phyloP scores from a whole-genome alignment of 2,888 invertebrate species.

The Ochlodes sylvanus region DNA sequence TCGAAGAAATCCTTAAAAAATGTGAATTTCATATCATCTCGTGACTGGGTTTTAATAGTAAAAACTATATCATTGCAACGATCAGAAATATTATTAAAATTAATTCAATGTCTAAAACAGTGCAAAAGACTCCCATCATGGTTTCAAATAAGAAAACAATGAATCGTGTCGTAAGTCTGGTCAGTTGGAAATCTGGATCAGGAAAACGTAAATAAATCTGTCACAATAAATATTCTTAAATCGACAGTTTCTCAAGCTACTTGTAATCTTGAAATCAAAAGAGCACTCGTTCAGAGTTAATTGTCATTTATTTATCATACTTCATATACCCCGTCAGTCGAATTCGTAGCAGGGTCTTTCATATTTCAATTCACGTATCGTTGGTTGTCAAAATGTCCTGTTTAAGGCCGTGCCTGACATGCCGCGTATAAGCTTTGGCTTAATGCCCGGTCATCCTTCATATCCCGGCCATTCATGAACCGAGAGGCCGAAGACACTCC shows the following conservation, averaged over 20 bases:
- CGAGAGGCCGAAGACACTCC: constrained; percentile 67
- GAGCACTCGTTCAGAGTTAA: constrained; percentile 38
- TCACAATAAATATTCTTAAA: constrained; percentile 22
- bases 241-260: constrained; percentile 21
- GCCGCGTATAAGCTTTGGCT: constrained; percentile 58
- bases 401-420: constrained; percentile 62
- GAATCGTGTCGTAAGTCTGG: not conserved
- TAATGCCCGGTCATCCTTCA: constrained; percentile 73
- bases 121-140: no score
- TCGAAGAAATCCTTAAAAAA: constrained; percentile 37
- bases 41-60: constrained; percentile 8
- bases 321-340: constrained; percentile 49
- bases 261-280: constrained; percentile 11
- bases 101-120: no score
- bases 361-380: constrained; percentile 80
- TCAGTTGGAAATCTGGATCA: not conserved
- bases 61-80: not conserved
- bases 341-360: constrained; percentile 60
- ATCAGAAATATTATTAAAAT: not conserved
- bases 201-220: constrained; percentile 19
- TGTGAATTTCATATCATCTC: constrained; percentile 23
- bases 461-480: constrained; percentile 73
- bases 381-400: constrained; percentile 76
- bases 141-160: no score
- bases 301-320: constrained; percentile 46